Evolutionary conservation across 2,113 vertebrate genomes (phyloP).

Genomic region (Sinocyclocheilus anshuiensis): DNA sequence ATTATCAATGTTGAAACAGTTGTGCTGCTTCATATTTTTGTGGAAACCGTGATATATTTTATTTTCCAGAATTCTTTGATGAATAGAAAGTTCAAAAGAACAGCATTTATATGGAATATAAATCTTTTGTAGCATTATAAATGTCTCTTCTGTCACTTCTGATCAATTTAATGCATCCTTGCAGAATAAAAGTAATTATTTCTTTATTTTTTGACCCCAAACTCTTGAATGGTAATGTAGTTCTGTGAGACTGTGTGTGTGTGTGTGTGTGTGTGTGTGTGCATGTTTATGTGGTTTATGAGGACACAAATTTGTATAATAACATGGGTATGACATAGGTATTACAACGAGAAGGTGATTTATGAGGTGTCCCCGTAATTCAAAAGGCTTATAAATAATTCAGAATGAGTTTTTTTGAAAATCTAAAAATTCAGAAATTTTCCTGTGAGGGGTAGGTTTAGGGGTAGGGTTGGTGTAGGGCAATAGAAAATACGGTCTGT

Average conservation of each 20-base stretch:
- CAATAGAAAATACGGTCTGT: no score
- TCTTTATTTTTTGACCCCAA: not conserved
- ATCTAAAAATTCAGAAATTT: no score
- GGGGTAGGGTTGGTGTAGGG: no score
- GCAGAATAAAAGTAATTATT: not conserved
- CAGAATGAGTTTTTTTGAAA: no score
- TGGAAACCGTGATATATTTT: not conserved
- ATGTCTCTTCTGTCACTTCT: not conserved
- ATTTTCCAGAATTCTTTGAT: not conserved
- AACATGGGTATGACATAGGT: no score
- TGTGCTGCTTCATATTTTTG: not conserved
- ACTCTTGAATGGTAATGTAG: not conserved
- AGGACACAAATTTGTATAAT: no score
- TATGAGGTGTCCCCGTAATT: no score
- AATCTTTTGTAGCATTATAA: not conserved
- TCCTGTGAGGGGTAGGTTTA: no score
- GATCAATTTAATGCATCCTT: not conserved
- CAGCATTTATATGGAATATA: not conserved
- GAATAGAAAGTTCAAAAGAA: not conserved
- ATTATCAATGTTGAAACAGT: no score
- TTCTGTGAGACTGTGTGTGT: conserved; percentile 8
- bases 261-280: conserved; percentile 23
- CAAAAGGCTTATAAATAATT: no score
- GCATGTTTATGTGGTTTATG: no score
- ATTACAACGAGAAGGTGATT: no score